phyloP scores from a whole-genome alignment of 37 sponge, comb jelly and placozoan genomes.

The Chondrilla cf. caribensis region DNA sequence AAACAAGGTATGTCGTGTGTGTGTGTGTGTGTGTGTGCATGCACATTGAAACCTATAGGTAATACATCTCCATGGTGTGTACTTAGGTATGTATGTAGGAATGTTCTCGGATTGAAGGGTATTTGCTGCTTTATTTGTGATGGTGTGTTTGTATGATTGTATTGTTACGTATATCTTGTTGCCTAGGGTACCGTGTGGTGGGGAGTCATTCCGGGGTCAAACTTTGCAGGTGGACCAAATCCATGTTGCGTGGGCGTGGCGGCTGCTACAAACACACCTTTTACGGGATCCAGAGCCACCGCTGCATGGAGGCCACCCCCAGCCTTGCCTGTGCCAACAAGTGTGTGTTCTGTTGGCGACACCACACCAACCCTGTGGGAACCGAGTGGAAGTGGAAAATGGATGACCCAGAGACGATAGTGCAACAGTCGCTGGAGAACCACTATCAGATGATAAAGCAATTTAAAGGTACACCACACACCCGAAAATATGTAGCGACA shows the following conservation, averaged over 20 bases:
- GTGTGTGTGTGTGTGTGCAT: constrained; percentile 3
- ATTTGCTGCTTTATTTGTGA: too few species aligned
- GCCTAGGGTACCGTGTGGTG: constrained; percentile 87
- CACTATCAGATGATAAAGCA: constrained; percentile 96
- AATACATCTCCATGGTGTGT: too few species aligned
- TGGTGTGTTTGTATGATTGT: too few species aligned
- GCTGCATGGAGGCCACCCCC: constrained; percentile 98
- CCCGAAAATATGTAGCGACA: neutral
- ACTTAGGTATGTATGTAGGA: too few species aligned
- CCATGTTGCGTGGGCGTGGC: constrained; percentile 94
- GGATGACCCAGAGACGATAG: constrained; percentile 78
- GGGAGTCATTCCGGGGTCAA: constrained; percentile 96
- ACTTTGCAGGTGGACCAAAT: constrained; percentile 97
- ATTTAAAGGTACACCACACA: constrained; percentile 73
- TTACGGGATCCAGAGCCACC: constrained; percentile 97
- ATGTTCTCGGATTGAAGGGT: too few species aligned
- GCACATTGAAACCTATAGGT: too few species aligned
- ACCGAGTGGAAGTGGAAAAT: constrained; percentile 96
- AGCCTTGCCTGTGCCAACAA: constrained; percentile 99
- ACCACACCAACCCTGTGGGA: constrained; percentile 98
- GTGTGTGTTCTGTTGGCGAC: constrained; percentile 96
- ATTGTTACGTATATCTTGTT: too few species aligned
- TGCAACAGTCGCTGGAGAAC: constrained; percentile 76
- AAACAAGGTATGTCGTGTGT: constrained; percentile 80
- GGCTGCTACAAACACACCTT: constrained; percentile 98